Percentiles rank a stretch among this genome's conserved stretches.
phyloP scores from a whole-genome alignment of 1,140 invertebrate genomes.

The Amphibalanus amphitrite region DNA sequence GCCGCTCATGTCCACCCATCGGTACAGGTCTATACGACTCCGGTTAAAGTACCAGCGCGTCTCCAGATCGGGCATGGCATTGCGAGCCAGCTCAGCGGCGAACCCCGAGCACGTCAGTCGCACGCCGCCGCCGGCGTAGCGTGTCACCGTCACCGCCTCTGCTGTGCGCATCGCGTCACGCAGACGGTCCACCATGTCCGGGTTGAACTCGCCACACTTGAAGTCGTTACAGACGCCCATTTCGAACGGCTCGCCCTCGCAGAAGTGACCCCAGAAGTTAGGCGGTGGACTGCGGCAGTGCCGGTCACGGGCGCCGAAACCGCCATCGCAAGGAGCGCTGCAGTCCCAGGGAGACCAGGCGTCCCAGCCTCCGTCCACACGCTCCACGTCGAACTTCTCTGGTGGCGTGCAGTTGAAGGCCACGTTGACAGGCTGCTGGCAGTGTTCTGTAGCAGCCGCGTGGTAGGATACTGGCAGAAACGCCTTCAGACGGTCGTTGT shows the following conservation, averaged over 20 bases:
- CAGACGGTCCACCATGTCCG: background rate
- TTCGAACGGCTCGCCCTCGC: background rate
- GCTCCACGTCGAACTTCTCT: background rate
- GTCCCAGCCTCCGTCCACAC: background rate
- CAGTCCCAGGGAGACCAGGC: background rate
- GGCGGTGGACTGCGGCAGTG: background rate
- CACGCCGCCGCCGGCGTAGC: background rate
- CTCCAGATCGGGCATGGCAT: background rate
- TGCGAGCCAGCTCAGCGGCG: background rate
- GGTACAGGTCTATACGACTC: background rate
- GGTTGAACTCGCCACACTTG: slow-evolving; percentile 2
- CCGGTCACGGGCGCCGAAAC: background rate
- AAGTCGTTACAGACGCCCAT: slow-evolving; percentile 4
- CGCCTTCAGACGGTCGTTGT: background rate
- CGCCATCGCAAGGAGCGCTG: background rate
- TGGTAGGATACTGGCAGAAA: background rate
- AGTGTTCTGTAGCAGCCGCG: background rate
- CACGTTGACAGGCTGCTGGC: background rate
- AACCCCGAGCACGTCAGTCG: background rate
- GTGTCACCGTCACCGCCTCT: background rate
- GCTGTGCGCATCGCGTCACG: background rate
- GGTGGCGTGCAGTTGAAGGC: slow-evolving; percentile 3
- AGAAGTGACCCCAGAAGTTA: background rate
- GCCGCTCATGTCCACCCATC: background rate
- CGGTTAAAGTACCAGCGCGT: slow-evolving; percentile 4